Percentiles rank a stretch among this genome's conserved stretches.
phyloP scores from a whole-genome alignment of 2,797 vertebrate species.

The Micropoecilia bifurca region DNA sequence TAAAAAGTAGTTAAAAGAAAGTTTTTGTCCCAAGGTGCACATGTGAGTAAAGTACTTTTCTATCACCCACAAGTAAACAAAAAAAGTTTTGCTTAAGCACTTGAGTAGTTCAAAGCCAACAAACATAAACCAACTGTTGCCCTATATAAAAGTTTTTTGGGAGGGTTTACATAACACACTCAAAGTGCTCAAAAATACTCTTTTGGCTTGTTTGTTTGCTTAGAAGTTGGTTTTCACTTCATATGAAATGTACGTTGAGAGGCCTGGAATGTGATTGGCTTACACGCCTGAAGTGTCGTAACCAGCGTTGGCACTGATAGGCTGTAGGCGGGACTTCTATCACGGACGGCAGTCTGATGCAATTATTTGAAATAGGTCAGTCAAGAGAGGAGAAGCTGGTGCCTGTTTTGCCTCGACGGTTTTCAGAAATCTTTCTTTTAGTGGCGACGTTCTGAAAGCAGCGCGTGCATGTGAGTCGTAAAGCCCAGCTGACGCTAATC shows the following conservation, averaged over 20 bases:
- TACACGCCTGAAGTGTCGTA: too few relatives aligned
- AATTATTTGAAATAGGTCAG: background rate
- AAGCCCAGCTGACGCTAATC: background rate
- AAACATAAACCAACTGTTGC: background rate
- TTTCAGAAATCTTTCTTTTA: background rate
- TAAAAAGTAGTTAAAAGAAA: background rate
- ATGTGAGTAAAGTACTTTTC: background rate
- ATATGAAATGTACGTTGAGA: too few relatives aligned
- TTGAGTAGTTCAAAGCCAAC: background rate
- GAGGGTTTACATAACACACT: background rate
- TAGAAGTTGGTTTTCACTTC: too few relatives aligned
- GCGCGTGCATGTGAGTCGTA: background rate
- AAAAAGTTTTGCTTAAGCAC: background rate
- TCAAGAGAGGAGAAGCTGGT: background rate
- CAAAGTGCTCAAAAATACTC: too few relatives aligned
- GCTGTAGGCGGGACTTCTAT: too few relatives aligned
- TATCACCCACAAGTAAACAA: background rate
- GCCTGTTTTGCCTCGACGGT: background rate
- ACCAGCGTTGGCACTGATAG: too few relatives aligned
- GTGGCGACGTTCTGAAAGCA: background rate
- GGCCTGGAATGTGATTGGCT: too few relatives aligned
- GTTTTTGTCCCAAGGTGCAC: background rate
- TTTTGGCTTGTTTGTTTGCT: too few relatives aligned
- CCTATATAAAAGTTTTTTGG: background rate
- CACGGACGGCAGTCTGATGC: too few relatives aligned